These are phyloP conservation scores for Anastrepha ludens DNA, from an alignment of 1,140 invertebrate genomes.

Conservation along the genomic window DNA sequence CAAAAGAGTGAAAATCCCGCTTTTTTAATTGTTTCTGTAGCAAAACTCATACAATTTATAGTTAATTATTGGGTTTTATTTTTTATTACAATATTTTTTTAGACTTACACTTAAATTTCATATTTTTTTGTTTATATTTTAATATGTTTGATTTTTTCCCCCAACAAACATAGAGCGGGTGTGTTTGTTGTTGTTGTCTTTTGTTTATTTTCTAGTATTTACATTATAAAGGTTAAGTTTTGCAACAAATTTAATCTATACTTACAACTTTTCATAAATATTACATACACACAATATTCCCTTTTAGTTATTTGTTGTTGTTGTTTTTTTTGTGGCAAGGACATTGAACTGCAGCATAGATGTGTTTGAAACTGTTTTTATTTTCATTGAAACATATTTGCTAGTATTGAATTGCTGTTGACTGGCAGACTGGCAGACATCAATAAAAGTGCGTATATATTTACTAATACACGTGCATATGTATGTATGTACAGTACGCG, in stretches of 20 bases:
- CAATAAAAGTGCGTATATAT: neutral
- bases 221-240: neutral
- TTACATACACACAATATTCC: neutral
- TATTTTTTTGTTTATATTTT: neutral
- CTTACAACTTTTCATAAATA: neutral
- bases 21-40: neutral
- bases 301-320: neutral
- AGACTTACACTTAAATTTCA: slow-evolving; percentile 10
- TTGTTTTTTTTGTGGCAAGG: slow-evolving; percentile 13
- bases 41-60: neutral
- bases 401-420: neutral
- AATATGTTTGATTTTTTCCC: neutral
- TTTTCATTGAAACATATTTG: neutral
- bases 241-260: neutral
- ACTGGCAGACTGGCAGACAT: neutral
- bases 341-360: neutral
- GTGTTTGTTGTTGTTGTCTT: neutral
- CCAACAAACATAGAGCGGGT: slow-evolving; percentile 2
- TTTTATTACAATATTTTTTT: slow-evolving; percentile 11
- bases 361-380: neutral
- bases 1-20: neutral
- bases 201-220: neutral
- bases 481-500: neutral
- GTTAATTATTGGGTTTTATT: neutral
- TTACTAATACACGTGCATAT: neutral